phyloP scores from a whole-genome alignment of 2,113 vertebrate genomes.

The Coptodon bakossiorum region DNA sequence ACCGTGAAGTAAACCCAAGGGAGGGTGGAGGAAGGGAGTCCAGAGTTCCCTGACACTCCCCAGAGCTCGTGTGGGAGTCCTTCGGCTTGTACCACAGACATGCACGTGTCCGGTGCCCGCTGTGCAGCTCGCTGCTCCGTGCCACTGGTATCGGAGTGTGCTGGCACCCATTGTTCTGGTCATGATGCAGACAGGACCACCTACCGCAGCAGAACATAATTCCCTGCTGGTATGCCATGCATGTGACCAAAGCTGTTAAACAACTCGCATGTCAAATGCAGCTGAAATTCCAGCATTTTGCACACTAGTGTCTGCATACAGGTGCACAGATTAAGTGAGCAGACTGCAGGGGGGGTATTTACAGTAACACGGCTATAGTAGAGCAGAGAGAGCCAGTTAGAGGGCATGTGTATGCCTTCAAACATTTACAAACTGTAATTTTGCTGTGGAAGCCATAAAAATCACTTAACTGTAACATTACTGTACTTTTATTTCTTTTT shows the following conservation, averaged over 20 bases:
- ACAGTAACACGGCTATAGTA: neutral
- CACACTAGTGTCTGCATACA: neutral
- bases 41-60: neutral
- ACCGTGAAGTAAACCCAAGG: conserved; percentile 17
- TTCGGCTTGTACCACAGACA: neutral
- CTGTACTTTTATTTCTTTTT: neutral
- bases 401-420: neutral
- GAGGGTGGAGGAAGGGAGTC: neutral
- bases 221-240: conserved; percentile 44
- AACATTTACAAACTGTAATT: neutral
- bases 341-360: neutral
- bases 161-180: conserved; percentile 61
- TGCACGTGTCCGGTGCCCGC: neutral
- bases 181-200: conserved; percentile 57
- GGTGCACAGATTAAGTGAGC: neutral
- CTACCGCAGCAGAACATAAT: conserved; percentile 47
- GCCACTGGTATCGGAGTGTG: neutral
- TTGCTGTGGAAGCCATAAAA: neutral
- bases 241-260: conserved; percentile 52
- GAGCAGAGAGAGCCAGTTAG: neutral
- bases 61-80: neutral
- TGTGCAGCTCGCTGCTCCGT: neutral
- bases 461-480: neutral
- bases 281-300: neutral
- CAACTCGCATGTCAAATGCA: neutral